Conservation (phyloP, 1,140 invertebrate species). For the Holcopasites calliopsidis region DNA sequence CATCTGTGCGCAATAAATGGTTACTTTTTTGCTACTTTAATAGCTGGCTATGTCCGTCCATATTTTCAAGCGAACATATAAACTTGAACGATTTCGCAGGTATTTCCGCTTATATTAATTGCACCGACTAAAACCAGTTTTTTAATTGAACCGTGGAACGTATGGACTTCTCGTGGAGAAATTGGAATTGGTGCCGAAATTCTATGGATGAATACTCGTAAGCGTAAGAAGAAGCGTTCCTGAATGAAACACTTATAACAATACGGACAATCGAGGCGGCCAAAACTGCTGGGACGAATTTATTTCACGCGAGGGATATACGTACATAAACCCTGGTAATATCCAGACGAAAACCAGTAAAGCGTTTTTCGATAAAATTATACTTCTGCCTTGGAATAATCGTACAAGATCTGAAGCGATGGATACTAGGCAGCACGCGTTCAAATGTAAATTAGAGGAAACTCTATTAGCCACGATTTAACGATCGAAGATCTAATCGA, state of each 20-base stretch:
- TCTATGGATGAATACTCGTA: constrained; percentile 6
- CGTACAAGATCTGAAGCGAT: constrained; percentile 26
- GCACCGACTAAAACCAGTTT: background rate
- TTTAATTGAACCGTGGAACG: too few species aligned
- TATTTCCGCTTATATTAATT: background rate
- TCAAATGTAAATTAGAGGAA: constrained; percentile 14
- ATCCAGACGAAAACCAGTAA: constrained; percentile 17
- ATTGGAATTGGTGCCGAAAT: constrained; percentile 5
- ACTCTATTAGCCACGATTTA: background rate
- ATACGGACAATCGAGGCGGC: constrained; percentile 47
- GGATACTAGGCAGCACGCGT: constrained; percentile 10
- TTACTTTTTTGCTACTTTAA: constrained; percentile 22
- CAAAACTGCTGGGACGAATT: constrained; percentile 11
- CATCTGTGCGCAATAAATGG: background rate
- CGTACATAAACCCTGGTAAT: background rate
- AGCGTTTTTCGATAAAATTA: constrained; percentile 42
- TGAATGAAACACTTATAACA: constrained; percentile 24
- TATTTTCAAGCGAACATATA: background rate
- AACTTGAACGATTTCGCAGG: background rate
- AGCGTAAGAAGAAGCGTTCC: constrained; percentile 37
- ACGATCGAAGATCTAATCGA: background rate
- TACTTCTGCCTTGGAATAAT: constrained; percentile 37
- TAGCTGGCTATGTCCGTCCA: constrained; percentile 25
- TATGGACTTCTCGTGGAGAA: too few species aligned
- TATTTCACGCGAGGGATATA: background rate